Conservation (phyloP, 1,140 invertebrate genomes). For the Drosophila aff. region DNA sequence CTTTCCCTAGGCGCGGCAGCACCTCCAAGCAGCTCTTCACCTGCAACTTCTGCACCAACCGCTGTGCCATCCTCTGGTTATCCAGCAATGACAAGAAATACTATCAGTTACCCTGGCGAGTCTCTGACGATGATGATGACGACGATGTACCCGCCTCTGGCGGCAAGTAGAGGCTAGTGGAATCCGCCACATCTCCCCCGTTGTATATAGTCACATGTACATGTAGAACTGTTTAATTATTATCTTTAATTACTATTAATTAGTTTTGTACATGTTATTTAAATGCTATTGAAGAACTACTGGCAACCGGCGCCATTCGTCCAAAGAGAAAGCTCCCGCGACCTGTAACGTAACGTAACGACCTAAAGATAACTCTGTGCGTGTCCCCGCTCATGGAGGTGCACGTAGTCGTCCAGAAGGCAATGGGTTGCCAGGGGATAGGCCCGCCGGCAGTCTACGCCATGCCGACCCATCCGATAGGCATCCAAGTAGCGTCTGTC, state of each 20-base stretch:
- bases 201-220: conserved; percentile 49
- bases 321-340: conserved; percentile 14
- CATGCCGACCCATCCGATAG: conserved; percentile 59
- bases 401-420: conserved; percentile 61
- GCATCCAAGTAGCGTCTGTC: conserved; percentile 52
- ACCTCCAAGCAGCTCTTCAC: conserved; percentile 78
- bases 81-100: conserved; percentile 68
- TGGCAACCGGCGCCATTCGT: conserved; percentile 51
- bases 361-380: conserved; percentile 50
- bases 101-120: conserved; percentile 71
- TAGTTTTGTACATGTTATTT: conserved; percentile 67
- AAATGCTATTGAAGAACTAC: conserved; percentile 44
- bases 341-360: not conserved
- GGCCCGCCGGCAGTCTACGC: conserved; percentile 50
- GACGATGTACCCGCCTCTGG: conserved; percentile 7
- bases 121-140: conserved; percentile 65
- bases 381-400: conserved; percentile 56
- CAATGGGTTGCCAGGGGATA: conserved; percentile 56
- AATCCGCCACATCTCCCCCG: not conserved
- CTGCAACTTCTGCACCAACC: conserved; percentile 78
- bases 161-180: conserved; percentile 5
- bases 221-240: conserved; percentile 56
- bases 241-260: conserved; percentile 52
- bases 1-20: conserved; percentile 66
- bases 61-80: conserved; percentile 70